A percentile compares a stretch with the other conserved stretches of the same genome.
Conservation (phyloP, 2,113 vertebrate genomes). For the Podarcis cretensis region DNA sequence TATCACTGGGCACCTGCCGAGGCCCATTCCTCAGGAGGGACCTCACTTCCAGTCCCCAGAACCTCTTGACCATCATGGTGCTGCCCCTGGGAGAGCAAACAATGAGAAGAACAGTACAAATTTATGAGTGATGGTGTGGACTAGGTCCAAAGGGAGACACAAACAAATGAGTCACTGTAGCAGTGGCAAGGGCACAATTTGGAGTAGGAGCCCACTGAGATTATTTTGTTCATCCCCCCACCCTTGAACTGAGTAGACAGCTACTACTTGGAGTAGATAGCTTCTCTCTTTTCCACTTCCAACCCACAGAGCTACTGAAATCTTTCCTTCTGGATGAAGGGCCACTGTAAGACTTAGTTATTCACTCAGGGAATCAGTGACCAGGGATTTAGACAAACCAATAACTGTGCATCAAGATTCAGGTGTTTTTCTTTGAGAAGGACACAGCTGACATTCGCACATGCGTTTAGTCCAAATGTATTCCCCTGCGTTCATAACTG, state of each 20-base stretch:
- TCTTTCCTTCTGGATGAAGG: no score
- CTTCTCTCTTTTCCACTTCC: neutral
- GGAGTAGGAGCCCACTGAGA: neutral
- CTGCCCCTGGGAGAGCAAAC: no score
- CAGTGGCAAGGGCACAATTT: neutral
- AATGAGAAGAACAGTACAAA: neutral
- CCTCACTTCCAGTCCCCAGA: no score
- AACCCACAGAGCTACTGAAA: neutral
- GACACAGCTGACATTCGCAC: no score
- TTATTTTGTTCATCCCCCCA: neutral
- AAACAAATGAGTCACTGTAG: neutral
- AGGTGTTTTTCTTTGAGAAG: neutral
- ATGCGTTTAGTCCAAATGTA: neutral
- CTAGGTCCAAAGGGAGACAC: neutral
- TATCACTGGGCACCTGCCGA: neutral
- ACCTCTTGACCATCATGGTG: no score
- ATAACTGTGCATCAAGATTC: neutral
- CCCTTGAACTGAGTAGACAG: no score
- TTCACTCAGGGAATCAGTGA: neutral
- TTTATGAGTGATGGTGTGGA: neutral
- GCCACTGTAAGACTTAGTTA: no score
- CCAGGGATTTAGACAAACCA: neutral
- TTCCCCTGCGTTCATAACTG: no score
- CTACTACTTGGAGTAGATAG: neutral
- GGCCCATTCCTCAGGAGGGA: no score